A percentile compares a stretch with the other conserved stretches of the same genome.
Evolutionary conservation across 2,888 invertebrate species (phyloP).

Genomic region (Tortricodes alternella): DNA sequence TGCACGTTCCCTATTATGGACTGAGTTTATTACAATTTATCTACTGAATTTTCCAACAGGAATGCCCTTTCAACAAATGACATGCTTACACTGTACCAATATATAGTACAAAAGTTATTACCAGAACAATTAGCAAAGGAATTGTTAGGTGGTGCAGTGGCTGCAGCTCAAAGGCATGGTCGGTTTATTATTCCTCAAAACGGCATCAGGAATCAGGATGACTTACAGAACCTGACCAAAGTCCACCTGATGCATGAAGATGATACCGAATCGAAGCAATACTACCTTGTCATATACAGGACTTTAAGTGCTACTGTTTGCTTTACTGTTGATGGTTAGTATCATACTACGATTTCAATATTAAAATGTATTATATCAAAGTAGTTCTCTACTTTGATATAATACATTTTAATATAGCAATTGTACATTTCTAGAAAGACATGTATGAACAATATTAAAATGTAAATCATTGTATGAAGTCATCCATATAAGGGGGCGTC

Average conservation of each 20-base stretch:
- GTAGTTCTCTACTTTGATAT: too few relatives aligned
- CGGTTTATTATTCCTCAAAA: conserved; percentile 73
- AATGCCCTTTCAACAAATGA: conserved; percentile 93
- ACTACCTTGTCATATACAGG: conserved; percentile 92
- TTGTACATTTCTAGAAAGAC: too few relatives aligned
- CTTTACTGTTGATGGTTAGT: conserved; percentile 90
- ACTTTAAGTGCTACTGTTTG: conserved; percentile 93
- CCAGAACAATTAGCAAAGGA: conserved; percentile 89
- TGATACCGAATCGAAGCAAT: conserved; percentile 81
- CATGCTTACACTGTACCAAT: conserved; percentile 94
- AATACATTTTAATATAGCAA: too few relatives aligned
- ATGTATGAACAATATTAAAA: too few relatives aligned
- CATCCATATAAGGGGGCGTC: too few relatives aligned
- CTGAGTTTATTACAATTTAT: too few relatives aligned
- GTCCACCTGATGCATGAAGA: conserved; percentile 86
- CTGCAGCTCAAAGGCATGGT: conserved; percentile 74
- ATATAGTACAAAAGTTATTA: conserved; percentile 90
- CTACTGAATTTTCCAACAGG: conserved; percentile 78
- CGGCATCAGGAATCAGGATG: conserved; percentile 66
- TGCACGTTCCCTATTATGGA: too few relatives aligned
- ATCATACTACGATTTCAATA: too few relatives aligned
- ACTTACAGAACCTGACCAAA: conserved; percentile 86
- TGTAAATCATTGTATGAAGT: too few relatives aligned
- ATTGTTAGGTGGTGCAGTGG: conserved; percentile 86
- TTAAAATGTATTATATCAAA: too few relatives aligned